Base-by-base conservation (phyloP, 2,113 vertebrate species). In the Bostrychus sinensis region DNA sequence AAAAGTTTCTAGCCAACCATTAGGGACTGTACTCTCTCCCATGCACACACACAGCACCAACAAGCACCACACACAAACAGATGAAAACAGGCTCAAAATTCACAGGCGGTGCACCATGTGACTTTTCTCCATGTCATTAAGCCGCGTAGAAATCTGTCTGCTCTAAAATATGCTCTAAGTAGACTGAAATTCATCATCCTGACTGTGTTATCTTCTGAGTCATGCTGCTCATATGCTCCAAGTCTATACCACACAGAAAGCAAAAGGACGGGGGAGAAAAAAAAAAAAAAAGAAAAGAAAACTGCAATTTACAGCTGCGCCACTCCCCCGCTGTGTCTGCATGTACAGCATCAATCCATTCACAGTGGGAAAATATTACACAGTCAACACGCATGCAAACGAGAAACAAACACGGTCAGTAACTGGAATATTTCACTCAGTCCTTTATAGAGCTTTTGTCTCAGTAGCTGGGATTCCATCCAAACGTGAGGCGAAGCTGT, bases 391-490 rank as follows among this genome's bases (percentile, higher is more conserved):
- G 38, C 48, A 19, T 64, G 58, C 46, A 77, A 77, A 62, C 59
- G 30, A 84, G 59, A 81, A 84, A 84, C 83, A 88, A 86, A 80
- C 68, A 76, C 20, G 19, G 23, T 66, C 62, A 37, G 62, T 77
- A 75, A 70, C 74, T 71, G 65, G 69, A 34, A 91, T 73, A 82
- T 93, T 80, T 92, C 89, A 91, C 92, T 84, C 81, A 88, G 91
- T 91, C 71, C 80, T 90, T 81, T 78, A 82, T 70, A 70, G 53
- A 65, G 39, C 45, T 88, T 83, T 19, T 89, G 22, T 51, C 14
- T 9, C 0, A 51, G 8, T 10, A 48, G 22, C 12, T 6, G 22
- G 45, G 43, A 3, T 43, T n/a, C n/a, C n/a, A n/a, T n/a, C n/a
- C n/a, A n/a, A n/a, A n/a, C n/a, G 19, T 1, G 17, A 42, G 19